phyloP scores from a whole-genome alignment of 1,140 invertebrate species.

The Geopemphigus sp. region DNA sequence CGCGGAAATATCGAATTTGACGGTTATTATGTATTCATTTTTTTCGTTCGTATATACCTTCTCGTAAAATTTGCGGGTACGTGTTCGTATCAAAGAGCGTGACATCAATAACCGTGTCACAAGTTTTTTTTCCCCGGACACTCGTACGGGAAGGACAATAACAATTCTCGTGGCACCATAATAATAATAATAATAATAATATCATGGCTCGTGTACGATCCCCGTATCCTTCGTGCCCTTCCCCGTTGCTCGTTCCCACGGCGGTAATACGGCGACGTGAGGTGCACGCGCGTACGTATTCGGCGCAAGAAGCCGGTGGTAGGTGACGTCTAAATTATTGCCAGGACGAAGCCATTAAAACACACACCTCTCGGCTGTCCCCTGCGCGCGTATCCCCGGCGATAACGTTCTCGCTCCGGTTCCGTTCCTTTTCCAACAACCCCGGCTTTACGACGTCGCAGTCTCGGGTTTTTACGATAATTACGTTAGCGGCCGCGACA shows the following conservation, averaged over 20 bases:
- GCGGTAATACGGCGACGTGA: too few relatives aligned
- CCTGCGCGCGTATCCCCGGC: conserved; percentile 12
- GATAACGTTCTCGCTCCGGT: background rate
- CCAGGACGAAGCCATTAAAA: conserved; percentile 42
- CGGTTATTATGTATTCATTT: conserved; percentile 17
- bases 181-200: too few relatives aligned
- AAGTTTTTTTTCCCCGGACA: conserved; percentile 19
- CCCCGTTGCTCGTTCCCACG: too few relatives aligned
- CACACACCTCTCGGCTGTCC: conserved; percentile 30
- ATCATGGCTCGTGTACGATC: background rate
- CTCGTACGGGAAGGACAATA: conserved; percentile 5
- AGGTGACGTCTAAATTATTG: conserved; percentile 46
- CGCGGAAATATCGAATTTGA: conserved; percentile 26
- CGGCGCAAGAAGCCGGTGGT: conserved; percentile 32
- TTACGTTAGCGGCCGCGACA: too few relatives aligned
- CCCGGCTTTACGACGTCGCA: conserved; percentile 41
- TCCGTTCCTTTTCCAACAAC: conserved; percentile 15
- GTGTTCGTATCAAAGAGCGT: conserved; percentile 43
- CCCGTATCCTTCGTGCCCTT: too few relatives aligned
- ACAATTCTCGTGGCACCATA: conserved; percentile 3
- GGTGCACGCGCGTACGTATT: too few relatives aligned
- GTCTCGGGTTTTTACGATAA: conserved; percentile 35
- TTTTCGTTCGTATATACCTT: background rate
- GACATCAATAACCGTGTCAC: conserved; percentile 31
- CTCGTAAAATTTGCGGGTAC: conserved; percentile 44